A percentile compares a stretch with the other conserved stretches of the same genome.
phyloP scores from a whole-genome alignment of 2,888 invertebrate genomes.

The Oscheius sp. region DNA sequence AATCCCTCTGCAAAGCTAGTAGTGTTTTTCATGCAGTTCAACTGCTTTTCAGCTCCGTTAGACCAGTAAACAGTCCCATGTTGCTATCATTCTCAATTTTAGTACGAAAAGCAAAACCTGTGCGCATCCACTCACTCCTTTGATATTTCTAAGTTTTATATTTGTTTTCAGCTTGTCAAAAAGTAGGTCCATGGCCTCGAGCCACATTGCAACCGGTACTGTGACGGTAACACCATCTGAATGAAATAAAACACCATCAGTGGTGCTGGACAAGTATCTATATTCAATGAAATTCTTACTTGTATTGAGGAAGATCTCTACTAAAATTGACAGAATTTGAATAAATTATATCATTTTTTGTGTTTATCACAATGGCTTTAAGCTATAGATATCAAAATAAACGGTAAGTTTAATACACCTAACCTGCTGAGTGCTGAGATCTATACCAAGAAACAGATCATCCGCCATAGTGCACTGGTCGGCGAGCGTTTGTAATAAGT shows the following conservation, averaged over 20 bases:
- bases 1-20: conserved; percentile 34
- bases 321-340: conserved; percentile 89
- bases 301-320: conserved; percentile 89
- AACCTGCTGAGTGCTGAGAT: conserved; percentile 59
- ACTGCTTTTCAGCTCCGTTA: conserved; percentile 78
- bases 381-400: conserved; percentile 77
- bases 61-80: conserved; percentile 97
- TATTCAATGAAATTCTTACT: conserved; percentile 74
- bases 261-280: conserved; percentile 30
- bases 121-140: conserved; percentile 86
- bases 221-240: conserved; percentile 69
- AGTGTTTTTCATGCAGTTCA: conserved; percentile 78
- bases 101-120: conserved; percentile 77
- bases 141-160: conserved; percentile 83
- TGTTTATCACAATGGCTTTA: conserved; percentile 85
- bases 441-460: conserved; percentile 46
- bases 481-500: too few species aligned
- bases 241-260: conserved; percentile 34
- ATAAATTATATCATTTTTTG: conserved; percentile 80
- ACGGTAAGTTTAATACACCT: background rate
- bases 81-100: conserved; percentile 78
- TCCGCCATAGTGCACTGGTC: conserved; percentile 7
- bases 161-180: conserved; percentile 80
- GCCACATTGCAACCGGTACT: conserved; percentile 88
- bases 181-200: conserved; percentile 90